Conservation (phyloP, 2,888 invertebrate genomes). For the Fragum fragum region DNA sequence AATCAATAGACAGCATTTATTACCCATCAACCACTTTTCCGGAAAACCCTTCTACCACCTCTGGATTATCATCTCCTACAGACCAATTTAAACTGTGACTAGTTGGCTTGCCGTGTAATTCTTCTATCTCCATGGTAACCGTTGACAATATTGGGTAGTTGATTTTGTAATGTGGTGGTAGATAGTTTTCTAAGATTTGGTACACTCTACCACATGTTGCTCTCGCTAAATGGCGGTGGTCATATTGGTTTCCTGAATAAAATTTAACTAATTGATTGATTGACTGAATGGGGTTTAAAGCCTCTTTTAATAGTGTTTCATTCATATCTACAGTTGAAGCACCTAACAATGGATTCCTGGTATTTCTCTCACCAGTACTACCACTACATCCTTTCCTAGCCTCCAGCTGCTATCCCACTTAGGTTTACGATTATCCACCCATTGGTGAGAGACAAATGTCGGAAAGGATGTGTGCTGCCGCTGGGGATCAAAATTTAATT, state of each 20-base stretch:
- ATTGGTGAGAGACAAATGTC: no score
- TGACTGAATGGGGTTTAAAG: no score
- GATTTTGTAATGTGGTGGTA: slow-evolving; percentile 74
- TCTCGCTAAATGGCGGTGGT: slow-evolving; percentile 83
- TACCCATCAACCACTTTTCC: slow-evolving; percentile 77
- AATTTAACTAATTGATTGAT: slow-evolving; percentile 1
- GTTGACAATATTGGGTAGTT: slow-evolving; percentile 78
- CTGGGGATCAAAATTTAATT: no score
- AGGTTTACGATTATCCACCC: no score
- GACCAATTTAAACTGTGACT: slow-evolving; percentile 81
- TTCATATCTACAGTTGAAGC: no score
- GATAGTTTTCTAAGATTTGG: slow-evolving; percentile 68
- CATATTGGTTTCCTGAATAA: slow-evolving; percentile 73
- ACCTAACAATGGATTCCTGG: no score
- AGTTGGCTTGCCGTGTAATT: slow-evolving; percentile 60
- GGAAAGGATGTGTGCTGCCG: no score
- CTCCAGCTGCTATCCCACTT: no score
- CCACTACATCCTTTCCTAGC: no score
- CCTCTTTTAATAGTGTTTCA: no score
- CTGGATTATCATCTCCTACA: slow-evolving; percentile 75
- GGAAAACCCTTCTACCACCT: slow-evolving; percentile 75
- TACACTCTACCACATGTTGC: slow-evolving; percentile 84
- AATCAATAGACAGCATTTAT: slow-evolving; percentile 2
- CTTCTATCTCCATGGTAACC: slow-evolving; percentile 60
- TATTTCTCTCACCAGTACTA: no score